Evolutionary conservation across 2,888 invertebrate species (phyloP).

Genomic region (Mongoloraphidia duomilia): DNA sequence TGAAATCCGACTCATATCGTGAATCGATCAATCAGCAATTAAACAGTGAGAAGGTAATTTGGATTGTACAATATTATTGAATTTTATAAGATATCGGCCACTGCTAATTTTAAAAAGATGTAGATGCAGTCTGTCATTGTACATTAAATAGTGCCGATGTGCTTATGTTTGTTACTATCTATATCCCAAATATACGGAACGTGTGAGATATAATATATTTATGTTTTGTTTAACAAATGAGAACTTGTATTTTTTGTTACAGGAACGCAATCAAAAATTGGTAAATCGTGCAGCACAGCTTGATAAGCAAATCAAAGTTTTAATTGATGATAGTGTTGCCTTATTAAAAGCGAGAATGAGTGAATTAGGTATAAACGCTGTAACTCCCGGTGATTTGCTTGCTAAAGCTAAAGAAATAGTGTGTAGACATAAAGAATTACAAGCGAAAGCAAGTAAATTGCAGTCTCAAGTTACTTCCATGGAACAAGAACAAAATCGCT

Average conservation of each 20-base stretch:
- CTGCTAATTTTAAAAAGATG: neutral
- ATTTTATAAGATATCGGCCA: neutral
- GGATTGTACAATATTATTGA: neutral
- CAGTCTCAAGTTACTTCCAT: slow-evolving; percentile 63
- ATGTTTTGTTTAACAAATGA: too few species aligned
- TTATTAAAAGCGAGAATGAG: slow-evolving; percentile 79
- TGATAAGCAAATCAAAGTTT: slow-evolving; percentile 82
- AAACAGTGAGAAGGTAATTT: slow-evolving; percentile 56
- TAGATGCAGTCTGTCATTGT: too few species aligned
- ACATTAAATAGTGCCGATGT: too few species aligned
- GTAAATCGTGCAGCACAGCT: slow-evolving; percentile 76
- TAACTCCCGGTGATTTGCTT: slow-evolving; percentile 69
- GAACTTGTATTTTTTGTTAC: slow-evolving; percentile 17
- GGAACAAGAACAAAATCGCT: slow-evolving; percentile 61
- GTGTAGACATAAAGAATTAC: slow-evolving; percentile 79
- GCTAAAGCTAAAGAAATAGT: slow-evolving; percentile 87
- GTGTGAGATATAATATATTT: too few species aligned
- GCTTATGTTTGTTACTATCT: too few species aligned
- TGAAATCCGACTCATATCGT: slow-evolving; percentile 67
- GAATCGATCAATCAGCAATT: slow-evolving; percentile 59
- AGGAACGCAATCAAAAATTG: slow-evolving; percentile 67
- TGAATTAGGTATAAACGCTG: slow-evolving; percentile 80
- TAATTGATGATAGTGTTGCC: slow-evolving; percentile 84
- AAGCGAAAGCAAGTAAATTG: slow-evolving; percentile 73
- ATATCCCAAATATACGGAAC: too few species aligned